phyloP scores from a whole-genome alignment of 1,140 invertebrate species.

The Cyclargus thomasi region DNA sequence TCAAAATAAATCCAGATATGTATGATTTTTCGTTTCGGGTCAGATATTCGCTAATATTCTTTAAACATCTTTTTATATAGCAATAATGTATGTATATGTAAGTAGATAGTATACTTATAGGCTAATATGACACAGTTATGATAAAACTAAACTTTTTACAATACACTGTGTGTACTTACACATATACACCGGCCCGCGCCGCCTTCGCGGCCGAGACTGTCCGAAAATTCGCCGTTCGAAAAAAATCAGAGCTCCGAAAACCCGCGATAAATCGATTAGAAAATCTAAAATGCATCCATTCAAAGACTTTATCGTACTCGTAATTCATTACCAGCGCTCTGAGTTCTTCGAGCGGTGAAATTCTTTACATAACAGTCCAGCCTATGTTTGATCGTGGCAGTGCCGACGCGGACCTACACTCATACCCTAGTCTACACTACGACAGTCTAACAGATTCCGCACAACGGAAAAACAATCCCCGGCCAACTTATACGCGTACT shows the following conservation, averaged over 20 bases:
- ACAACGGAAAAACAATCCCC: conserved; percentile 70
- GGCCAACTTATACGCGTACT: conserved; percentile 50
- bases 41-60: conserved; percentile 56
- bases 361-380: no score
- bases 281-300: no score
- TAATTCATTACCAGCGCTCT: no score
- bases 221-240: no score
- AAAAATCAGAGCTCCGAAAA: no score
- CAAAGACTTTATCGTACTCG: no score
- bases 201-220: conserved; percentile 31
- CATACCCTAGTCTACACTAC: conserved; percentile 67
- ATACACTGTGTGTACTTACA: conserved; percentile 57
- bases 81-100: conserved; percentile 62
- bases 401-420: conserved; percentile 24
- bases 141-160: conserved; percentile 67
- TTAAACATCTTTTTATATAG: conserved; percentile 66
- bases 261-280: no score
- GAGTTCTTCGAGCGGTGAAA: no score
- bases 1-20: conserved; percentile 30
- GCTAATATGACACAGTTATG: conserved; percentile 73
- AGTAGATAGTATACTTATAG: conserved; percentile 70
- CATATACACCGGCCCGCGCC: conserved; percentile 45
- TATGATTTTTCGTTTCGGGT: conserved; percentile 23
- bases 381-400: no score
- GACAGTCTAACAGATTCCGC: conserved; percentile 72